These are phyloP conservation scores for Sterna hirundo DNA, from an alignment of 2,113 vertebrate genomes.

Conservation along the genomic window DNA sequence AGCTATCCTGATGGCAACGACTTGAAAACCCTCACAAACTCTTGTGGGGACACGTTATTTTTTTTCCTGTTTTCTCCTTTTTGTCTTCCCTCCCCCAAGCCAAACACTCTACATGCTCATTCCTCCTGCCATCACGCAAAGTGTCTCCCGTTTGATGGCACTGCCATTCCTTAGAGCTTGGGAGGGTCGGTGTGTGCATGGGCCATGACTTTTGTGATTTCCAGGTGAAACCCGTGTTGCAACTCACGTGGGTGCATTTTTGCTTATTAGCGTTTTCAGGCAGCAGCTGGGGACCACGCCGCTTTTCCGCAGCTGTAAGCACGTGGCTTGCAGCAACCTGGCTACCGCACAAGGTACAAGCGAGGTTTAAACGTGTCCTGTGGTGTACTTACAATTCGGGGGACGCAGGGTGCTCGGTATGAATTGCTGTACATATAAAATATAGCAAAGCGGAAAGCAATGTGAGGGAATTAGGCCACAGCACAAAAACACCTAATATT, in stretches of 20 bases:
- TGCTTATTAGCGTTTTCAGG: not conserved
- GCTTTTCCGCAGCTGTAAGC: not conserved
- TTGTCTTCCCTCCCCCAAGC: not conserved
- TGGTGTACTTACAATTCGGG: slow-evolving; percentile 79
- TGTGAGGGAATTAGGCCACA: slow-evolving; percentile 89
- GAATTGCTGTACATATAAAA: slow-evolving; percentile 86
- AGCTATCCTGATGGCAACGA: not conserved
- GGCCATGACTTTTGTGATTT: not conserved
- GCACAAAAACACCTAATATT: slow-evolving; percentile 88
- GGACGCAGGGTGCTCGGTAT: slow-evolving; percentile 79
- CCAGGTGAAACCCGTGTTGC: not conserved
- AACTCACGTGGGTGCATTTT: not conserved
- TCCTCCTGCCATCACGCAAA: not conserved
- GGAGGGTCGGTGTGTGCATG: not conserved
- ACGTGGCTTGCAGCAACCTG: not conserved
- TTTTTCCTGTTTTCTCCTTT: not conserved
- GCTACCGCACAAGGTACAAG: slow-evolving; percentile 37
- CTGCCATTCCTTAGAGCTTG: not conserved
- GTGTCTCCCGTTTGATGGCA: not conserved
- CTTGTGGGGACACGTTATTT: not conserved
- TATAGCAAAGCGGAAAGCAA: slow-evolving; percentile 86
- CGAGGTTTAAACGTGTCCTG: slow-evolving; percentile 43
- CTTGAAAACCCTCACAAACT: not conserved
- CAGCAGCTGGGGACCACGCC: not conserved
- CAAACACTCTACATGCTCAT: not conserved